Evolutionary conservation across 2,888 invertebrate species (phyloP).

Genomic region (Lasioglossum marginatum): DNA sequence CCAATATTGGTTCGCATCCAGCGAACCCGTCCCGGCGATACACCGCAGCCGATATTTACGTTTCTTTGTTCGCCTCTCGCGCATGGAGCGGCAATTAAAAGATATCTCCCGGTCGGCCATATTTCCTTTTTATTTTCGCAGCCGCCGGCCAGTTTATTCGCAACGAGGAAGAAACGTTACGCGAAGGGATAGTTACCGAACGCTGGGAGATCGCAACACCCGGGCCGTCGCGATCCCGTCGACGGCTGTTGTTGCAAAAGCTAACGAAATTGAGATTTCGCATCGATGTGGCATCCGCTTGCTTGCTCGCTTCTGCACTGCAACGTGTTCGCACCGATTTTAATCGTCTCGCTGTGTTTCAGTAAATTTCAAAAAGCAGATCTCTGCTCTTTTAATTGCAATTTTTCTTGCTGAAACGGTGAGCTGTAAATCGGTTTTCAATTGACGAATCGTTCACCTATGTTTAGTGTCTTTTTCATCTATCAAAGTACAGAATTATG

Average conservation of each 20-base stretch:
- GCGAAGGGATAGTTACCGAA: not conserved
- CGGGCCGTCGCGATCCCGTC: not conserved
- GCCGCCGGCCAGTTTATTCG: not conserved
- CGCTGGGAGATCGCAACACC: not conserved
- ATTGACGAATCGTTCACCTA: too few species aligned
- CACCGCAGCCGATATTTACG: not conserved
- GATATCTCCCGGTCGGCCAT: not conserved
- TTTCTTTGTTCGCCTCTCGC: not conserved
- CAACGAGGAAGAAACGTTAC: slow-evolving; percentile 3
- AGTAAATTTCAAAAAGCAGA: not conserved
- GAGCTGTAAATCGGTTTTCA: too few species aligned
- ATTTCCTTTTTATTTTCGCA: slow-evolving; percentile 32
- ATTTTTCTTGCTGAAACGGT: not conserved
- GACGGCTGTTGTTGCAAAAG: not conserved
- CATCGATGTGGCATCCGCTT: not conserved
- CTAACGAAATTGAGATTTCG: slow-evolving; percentile 12
- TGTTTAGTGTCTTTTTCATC: too few species aligned
- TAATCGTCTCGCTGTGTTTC: not conserved
- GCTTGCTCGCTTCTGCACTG: not conserved
- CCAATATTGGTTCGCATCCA: not conserved
- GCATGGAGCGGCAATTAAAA: slow-evolving; percentile 27
- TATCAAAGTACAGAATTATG: too few species aligned
- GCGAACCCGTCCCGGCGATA: not conserved
- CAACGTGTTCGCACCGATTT: not conserved
- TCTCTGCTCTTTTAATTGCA: not conserved